Conservation (phyloP, 64 coral and sea anemone species). For the Platygyra sinensis region DNA sequence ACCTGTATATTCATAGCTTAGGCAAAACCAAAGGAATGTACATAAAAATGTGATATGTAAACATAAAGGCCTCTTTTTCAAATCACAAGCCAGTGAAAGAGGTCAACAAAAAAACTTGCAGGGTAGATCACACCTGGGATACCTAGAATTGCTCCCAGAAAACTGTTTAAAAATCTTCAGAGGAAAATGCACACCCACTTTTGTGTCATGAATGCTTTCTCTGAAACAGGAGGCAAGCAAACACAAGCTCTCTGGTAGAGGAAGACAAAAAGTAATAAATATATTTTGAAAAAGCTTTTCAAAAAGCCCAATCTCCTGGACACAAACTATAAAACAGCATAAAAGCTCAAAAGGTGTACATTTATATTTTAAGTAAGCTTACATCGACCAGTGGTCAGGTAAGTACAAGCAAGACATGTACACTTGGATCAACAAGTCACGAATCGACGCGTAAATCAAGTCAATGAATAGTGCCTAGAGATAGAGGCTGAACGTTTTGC, state of each 20-base stretch:
- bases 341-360: background rate
- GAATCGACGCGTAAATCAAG: too few species aligned
- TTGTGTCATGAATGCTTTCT: background rate
- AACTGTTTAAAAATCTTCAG: background rate
- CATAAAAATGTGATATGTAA: background rate
- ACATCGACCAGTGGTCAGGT: background rate
- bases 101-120: background rate
- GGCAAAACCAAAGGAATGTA: background rate
- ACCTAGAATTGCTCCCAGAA: background rate
- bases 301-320: background rate
- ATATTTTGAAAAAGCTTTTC: background rate
- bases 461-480: too few species aligned
- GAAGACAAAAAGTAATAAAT: background rate
- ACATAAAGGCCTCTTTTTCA: background rate
- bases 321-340: too few species aligned
- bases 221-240: background rate
- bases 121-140: background rate
- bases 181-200: background rate
- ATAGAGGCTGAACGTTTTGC: too few species aligned
- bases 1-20: background rate
- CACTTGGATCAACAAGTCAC: background rate
- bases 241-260: background rate
- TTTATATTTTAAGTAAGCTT: background rate
- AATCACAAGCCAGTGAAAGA: background rate
- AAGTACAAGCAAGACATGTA: background rate